Conservation (phyloP, 2,113 vertebrate species). For the Willisornis vidua region DNA sequence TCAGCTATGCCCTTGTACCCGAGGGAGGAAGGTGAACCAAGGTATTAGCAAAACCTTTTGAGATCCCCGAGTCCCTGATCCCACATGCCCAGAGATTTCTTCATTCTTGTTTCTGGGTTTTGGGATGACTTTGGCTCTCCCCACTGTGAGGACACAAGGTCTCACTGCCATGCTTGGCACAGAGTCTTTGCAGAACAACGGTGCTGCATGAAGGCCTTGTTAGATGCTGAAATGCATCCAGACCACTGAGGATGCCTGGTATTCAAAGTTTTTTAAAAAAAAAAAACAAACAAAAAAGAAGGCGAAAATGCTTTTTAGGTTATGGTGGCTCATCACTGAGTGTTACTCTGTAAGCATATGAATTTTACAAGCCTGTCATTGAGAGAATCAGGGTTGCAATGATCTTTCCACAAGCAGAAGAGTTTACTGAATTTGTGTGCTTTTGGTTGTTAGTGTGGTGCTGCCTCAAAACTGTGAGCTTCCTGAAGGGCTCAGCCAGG, state of each 20-base stretch:
- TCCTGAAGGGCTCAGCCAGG: background rate
- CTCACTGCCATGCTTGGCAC: background rate
- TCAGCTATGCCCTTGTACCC: background rate
- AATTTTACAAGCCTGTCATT: background rate
- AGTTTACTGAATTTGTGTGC: background rate
- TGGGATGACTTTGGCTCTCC: background rate
- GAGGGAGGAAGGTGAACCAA: background rate
- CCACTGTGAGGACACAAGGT: accelerated
- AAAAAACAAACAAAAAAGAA: background rate
- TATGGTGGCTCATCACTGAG: background rate
- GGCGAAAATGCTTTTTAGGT: background rate
- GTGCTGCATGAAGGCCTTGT: background rate
- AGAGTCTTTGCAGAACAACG: background rate
- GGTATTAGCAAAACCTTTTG: background rate
- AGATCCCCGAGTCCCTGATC: background rate
- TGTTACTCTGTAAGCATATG: background rate
- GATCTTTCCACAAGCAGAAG: background rate
- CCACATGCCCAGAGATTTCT: background rate
- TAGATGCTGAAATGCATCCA: background rate
- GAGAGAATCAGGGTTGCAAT: background rate
- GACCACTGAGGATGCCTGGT: background rate
- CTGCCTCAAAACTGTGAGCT: background rate
- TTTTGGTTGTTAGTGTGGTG: background rate
- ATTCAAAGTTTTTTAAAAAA: background rate
- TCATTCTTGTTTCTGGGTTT: background rate